Evolutionary conservation across 2,888 invertebrate species (phyloP).

Genomic region (Caenorhabditis wallacei): DNA sequence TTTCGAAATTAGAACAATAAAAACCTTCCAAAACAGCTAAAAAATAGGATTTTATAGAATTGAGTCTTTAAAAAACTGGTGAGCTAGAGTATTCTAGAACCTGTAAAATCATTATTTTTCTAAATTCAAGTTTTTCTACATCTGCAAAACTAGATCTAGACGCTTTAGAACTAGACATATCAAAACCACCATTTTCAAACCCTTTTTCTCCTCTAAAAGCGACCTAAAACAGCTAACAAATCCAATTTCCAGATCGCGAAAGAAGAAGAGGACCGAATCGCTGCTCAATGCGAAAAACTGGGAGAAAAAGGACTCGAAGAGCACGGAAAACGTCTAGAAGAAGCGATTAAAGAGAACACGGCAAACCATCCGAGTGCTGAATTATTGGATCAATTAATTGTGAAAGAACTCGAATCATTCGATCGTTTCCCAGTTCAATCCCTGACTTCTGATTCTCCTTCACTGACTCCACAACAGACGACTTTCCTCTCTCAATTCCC

Average conservation of each 20-base stretch:
- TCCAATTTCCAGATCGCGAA: constrained; percentile 67
- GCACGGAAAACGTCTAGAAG: constrained; percentile 87
- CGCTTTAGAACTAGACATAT: too few species aligned
- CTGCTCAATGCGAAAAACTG: constrained; percentile 87
- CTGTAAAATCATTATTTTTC: too few species aligned
- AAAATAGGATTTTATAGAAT: too few species aligned
- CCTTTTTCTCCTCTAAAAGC: too few species aligned
- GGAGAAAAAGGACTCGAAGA: constrained; percentile 88
- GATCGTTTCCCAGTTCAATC: constrained; percentile 83
- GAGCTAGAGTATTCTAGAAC: too few species aligned
- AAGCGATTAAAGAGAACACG: constrained; percentile 90
- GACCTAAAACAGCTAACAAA: too few species aligned
- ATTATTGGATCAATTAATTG: constrained; percentile 88
- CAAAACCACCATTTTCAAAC: too few species aligned
- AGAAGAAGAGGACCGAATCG: constrained; percentile 89
- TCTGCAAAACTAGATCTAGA: too few species aligned
- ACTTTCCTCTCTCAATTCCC: constrained; percentile 70
- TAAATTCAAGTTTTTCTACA: too few species aligned
- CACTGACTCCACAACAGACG: constrained; percentile 49
- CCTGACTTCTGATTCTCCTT: constrained; percentile 44
- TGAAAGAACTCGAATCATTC: constrained; percentile 89
- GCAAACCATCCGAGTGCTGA: constrained; percentile 87
- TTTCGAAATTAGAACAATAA: too few species aligned
- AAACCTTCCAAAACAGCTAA: too few species aligned
- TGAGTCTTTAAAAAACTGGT: too few species aligned